A percentile compares a stretch with the other conserved stretches of the same genome.
Conservation (phyloP, 2,888 invertebrate genomes). For the Baccha elongata region DNA sequence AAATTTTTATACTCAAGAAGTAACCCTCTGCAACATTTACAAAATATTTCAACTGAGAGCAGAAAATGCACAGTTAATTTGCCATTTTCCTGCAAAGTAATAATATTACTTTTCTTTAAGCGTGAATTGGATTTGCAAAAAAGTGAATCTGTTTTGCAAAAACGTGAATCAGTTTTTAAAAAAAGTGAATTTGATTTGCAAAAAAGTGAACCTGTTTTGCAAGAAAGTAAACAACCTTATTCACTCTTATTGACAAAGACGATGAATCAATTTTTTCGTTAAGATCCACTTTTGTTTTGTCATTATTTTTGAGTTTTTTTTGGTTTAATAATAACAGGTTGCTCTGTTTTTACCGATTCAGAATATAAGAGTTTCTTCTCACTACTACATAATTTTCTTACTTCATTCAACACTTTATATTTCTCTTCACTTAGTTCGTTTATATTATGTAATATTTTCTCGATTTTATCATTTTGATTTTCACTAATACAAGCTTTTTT, state of each 20-base stretch:
- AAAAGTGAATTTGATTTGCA: too few relatives aligned
- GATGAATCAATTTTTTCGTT: conserved; percentile 4
- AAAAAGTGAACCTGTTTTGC: too few relatives aligned
- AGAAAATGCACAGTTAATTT: too few relatives aligned
- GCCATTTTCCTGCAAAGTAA: too few relatives aligned
- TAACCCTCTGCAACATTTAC: too few relatives aligned
- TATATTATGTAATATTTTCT: not conserved
- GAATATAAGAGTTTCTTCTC: not conserved
- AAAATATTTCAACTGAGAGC: too few relatives aligned
- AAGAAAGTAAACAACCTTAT: too few relatives aligned
- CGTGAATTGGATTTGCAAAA: too few relatives aligned
- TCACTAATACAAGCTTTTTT: not conserved
- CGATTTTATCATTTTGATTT: not conserved
- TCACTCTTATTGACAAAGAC: not conserved
- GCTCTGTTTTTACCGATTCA: not conserved
- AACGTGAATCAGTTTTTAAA: too few relatives aligned
- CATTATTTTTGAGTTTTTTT: conserved; percentile 6
- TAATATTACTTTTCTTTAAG: too few relatives aligned
- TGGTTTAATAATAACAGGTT: not conserved
- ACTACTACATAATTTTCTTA: conserved; percentile 2
- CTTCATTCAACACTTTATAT: not conserved
- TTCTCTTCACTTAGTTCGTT: not conserved
- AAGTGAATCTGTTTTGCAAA: too few relatives aligned
- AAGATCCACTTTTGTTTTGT: conserved; percentile 15
- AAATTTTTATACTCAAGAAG: too few relatives aligned